These are phyloP conservation scores for Hemicordylus capensis DNA, from an alignment of 2,113 vertebrate species.

Conservation along the genomic window DNA sequence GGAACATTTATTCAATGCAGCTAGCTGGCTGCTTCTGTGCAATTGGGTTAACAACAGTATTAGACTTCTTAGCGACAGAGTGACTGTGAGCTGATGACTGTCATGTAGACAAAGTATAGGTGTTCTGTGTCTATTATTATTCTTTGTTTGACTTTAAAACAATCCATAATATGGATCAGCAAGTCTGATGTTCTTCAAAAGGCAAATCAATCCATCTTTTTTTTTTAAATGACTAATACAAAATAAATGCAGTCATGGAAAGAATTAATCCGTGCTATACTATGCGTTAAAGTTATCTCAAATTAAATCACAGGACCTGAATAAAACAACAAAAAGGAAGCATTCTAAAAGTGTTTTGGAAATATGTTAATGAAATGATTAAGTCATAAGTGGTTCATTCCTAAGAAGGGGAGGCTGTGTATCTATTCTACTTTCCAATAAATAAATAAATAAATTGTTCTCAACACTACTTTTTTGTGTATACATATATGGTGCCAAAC, in stretches of 20 bases:
- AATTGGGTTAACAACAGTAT: background rate
- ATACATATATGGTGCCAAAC: no score
- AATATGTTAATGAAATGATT: no score
- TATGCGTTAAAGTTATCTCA: background rate
- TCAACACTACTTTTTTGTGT: no score
- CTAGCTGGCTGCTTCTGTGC: no score
- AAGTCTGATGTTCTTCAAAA: background rate
- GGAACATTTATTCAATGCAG: background rate
- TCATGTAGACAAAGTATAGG: no score
- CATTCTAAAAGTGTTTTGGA: background rate
- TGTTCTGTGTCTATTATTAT: background rate
- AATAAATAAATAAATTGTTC: no score
- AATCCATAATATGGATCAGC: background rate
- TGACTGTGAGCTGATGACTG: background rate
- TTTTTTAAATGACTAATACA: background rate
- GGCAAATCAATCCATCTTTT: background rate
- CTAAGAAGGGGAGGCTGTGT: no score
- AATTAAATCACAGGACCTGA: background rate
- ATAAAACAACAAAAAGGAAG: background rate
- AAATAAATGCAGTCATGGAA: background rate
- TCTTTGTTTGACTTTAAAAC: background rate
- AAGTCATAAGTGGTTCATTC: no score
- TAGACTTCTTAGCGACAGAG: background rate
- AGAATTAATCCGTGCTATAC: background rate
- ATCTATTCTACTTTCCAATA: no score